Evolutionary conservation across 1,140 invertebrate species (phyloP), one percentile per base, ranked within the genome.

Genomic region (Agrilus planipennis): DNA sequence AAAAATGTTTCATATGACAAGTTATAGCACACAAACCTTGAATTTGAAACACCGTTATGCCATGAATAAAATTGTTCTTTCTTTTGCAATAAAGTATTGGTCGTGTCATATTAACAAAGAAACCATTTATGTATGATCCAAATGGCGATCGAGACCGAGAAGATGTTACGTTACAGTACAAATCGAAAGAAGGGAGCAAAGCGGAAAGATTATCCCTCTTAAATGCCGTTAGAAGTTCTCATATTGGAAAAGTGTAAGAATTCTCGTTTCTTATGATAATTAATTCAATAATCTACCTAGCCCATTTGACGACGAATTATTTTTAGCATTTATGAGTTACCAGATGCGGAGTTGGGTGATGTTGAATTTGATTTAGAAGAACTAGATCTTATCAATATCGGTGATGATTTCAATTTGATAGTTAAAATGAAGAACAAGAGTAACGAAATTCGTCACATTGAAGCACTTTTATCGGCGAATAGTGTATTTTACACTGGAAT

Each of bases 401-500:
- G 81, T 2, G 65, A 81, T 27, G 66, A 72, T 12, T 84, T 84
- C 55, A 62, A 67, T 23, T 68, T 84, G 6, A 69, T 67, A 0
- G 71, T 84, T 5, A 70, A 74, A 21, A 75, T 82, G 35, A 63
- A 71, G 30, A 86, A 84, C 47, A 76, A 71, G 48, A 75, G 75
- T 5, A 50, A 68, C 2, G 60, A 79, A 49, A 60, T 62, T 6
- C 57, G 54, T 20, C 49, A 45, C 2, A 69, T 88, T 15, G 71
- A 75, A 35, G 72, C 76, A 0, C 69, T 73, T 4, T 50, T 86
- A 19, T 71, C 72, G 6, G 73, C 79, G 0, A 73, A 68, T 4
- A 82, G 76, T 46, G 70, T 84, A n/a, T 86, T 75, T 57, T 87
- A 86, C 53, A 87, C 77, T 15, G 84, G 84, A 19, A 71, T 84